Percentiles rank a stretch among this genome's conserved stretches.
Evolutionary conservation across 2,113 vertebrate species (phyloP).

Genomic region (Alexandromys fortis): DNA sequence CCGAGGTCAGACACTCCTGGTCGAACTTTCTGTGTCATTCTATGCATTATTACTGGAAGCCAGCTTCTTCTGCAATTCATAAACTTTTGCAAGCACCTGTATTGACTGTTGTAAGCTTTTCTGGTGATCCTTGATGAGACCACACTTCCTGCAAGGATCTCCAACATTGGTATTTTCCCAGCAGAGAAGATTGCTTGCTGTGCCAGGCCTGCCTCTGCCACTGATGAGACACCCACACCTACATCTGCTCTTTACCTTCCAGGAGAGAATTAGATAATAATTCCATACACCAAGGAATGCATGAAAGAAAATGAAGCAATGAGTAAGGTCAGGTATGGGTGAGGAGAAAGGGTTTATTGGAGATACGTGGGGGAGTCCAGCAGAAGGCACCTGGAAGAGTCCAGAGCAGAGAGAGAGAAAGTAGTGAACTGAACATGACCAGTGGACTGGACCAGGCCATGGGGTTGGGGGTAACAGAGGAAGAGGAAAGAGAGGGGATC

Average conservation of each 20-base stretch:
- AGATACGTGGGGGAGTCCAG: no score
- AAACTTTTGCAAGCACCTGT: background rate
- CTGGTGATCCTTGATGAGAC: background rate
- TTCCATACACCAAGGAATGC: background rate
- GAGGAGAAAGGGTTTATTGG: no score
- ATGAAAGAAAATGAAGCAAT: background rate
- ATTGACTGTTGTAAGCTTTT: background rate
- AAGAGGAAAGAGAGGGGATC: background rate
- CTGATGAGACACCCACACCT: background rate
- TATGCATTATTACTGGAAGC: background rate
- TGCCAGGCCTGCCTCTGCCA: background rate
- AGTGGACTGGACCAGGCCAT: no score
- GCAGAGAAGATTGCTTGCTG: background rate
- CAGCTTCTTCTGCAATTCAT: background rate
- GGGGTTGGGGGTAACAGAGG: no score
- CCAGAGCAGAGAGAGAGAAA: no score
- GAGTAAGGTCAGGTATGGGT: background rate
- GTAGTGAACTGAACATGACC: no score
- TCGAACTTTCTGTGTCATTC: background rate
- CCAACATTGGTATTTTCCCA: background rate
- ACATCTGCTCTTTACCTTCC: background rate
- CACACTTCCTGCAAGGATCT: background rate
- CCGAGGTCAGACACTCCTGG: background rate
- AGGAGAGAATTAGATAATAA: constrained; percentile 8
- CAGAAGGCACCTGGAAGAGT: no score